These are phyloP conservation scores for Oreochromis spilurus DNA, from an alignment of 2,113 vertebrate species.

Conservation along the genomic window DNA sequence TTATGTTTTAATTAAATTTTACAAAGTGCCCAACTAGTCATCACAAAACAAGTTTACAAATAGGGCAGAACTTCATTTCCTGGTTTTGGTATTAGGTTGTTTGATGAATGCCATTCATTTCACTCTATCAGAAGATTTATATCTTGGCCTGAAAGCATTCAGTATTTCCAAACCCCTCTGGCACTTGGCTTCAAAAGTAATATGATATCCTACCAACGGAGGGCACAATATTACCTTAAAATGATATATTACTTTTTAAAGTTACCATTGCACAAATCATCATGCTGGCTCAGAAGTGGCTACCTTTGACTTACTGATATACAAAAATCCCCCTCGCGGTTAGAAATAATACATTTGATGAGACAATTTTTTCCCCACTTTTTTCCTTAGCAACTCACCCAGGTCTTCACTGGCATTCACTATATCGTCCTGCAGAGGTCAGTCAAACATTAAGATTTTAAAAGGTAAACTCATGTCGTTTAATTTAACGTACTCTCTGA, in stretches of 20 bases:
- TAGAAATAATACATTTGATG: background rate
- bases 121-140: background rate
- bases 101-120: background rate
- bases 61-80: background rate
- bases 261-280: background rate
- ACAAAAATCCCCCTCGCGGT: too few species aligned
- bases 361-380: fast-evolving
- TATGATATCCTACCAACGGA: background rate
- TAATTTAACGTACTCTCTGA: background rate
- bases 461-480: background rate
- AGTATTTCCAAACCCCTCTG: background rate
- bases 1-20: background rate
- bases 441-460: background rate
- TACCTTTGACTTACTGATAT: background rate
- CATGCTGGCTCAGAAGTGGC: background rate
- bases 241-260: background rate
- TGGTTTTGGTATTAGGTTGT: background rate
- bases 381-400: background rate
- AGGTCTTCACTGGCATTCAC: background rate
- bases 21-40: background rate
- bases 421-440: slow-evolving; percentile 3
- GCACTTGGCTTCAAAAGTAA: background rate
- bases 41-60: background rate
- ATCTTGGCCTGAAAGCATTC: background rate
- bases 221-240: background rate